Base-by-base conservation (phyloP, 2,888 invertebrate genomes). In the Plagiodera versicolora region DNA sequence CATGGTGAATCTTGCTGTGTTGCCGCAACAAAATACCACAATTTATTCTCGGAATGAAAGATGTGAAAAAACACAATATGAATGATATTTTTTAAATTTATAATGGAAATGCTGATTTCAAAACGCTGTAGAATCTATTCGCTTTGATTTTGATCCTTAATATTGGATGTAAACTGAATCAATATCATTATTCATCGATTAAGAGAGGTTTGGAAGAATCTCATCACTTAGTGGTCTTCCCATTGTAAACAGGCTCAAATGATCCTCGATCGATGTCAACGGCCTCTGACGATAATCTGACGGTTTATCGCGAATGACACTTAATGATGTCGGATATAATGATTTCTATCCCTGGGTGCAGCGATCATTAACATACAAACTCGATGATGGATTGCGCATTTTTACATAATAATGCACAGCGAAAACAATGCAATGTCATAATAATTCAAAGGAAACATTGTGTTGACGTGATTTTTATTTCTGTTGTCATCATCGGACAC, bases 211-310 rank as follows among this genome's bases (percentile, higher is more conserved):
- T n/a, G n/a, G n/a, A n/a, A n/a, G n/a, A n/a, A n/a, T n/a, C n/a
- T n/a, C n/a, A n/a, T n/a, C n/a, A n/a, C n/a, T n/a, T n/a, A n/a
- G n/a, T n/a, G n/a, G n/a, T n/a, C n/a, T n/a, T n/a, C n/a, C n/a
- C n/a, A 39, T 39, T 14, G 39, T 39, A 39, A 39, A 39, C 39
- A 20, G 35, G 24, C 53, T 16, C 28, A 44, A 44, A 24, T 24
- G 6, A 53, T 44, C 45, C 53, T 4, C 4, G 14, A 39, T 39
- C 39, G 39, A 45, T 53, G 61, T 64, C 64, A 61, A 53, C 58
- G 61, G 60, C 63, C 60, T 58, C 56, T n/a, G 49, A 49, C 61
- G 46, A 59, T 56, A 39, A 20, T 56, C 54, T n/a, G 14, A 14
- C 39, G 50, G 54, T 60, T 56, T 50, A 59, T 58, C 56, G 52